These are phyloP conservation scores for Platynereis dumerilii DNA, from an alignment of 2,888 invertebrate species.

Conservation along the genomic window DNA sequence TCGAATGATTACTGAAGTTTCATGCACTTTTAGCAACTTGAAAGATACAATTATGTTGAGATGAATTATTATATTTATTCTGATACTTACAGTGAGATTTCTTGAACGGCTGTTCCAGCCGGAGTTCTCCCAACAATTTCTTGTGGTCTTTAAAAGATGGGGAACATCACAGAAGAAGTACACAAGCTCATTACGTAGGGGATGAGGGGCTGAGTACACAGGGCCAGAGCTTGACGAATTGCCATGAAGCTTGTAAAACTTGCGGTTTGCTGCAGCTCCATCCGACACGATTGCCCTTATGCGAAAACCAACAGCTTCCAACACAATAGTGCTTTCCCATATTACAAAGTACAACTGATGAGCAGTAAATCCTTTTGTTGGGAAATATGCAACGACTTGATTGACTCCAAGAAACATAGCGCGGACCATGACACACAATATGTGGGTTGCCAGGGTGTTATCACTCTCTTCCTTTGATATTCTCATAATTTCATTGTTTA, in stretches of 20 bases:
- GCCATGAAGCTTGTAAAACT: not conserved
- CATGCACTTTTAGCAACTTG: too few species aligned
- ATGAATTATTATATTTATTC: too few species aligned
- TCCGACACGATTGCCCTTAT: not conserved
- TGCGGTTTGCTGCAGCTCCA: not conserved
- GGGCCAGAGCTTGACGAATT: too few species aligned
- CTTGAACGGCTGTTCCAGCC: not conserved
- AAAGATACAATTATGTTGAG: too few species aligned
- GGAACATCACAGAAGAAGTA: not conserved
- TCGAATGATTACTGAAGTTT: too few species aligned
- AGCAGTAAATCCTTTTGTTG: not conserved
- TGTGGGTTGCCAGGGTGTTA: not conserved
- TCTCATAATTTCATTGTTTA: not conserved
- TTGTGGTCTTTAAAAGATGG: not conserved
- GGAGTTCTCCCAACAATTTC: not conserved
- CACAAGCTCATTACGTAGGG: not conserved
- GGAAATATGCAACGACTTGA: not conserved
- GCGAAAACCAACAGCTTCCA: not conserved
- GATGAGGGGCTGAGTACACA: too few species aligned
- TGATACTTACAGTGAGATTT: not conserved
- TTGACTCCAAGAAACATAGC: not conserved
- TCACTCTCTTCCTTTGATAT: not conserved
- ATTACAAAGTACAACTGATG: not conserved
- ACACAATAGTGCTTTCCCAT: not conserved
- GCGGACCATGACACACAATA: not conserved